Evolutionary conservation across 2,888 invertebrate genomes (phyloP).

Genomic region (Actias luna): DNA sequence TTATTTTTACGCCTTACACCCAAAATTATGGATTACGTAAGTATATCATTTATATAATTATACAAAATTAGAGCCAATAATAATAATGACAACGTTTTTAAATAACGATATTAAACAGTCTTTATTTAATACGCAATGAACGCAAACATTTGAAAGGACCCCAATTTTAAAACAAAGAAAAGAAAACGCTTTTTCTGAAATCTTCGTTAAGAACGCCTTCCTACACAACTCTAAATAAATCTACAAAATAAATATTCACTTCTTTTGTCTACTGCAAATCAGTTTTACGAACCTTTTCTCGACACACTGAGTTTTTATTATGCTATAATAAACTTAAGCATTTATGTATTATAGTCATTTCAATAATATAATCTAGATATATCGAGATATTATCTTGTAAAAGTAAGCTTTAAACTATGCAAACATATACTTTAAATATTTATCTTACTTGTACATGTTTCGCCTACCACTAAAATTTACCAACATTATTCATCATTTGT

Average conservation of each 20-base stretch:
- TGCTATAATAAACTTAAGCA: not conserved
- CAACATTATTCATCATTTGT: not conserved
- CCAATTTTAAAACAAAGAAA: no score
- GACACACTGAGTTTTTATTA: not conserved
- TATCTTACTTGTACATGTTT: not conserved
- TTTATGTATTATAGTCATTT: not conserved
- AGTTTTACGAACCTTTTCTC: not conserved
- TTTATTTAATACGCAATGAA: not conserved
- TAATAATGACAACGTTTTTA: no score
- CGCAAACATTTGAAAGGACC: not conserved
- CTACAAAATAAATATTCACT: not conserved
- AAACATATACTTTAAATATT: not conserved
- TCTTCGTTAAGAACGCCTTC: not conserved
- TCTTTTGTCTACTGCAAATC: not conserved
- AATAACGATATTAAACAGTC: not conserved
- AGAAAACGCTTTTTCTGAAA: not conserved
- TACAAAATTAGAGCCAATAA: no score
- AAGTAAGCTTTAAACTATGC: not conserved
- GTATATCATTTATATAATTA: no score
- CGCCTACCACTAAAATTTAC: not conserved
- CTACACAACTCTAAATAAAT: not conserved
- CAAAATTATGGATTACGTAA: not conserved
- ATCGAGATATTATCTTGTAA: not conserved
- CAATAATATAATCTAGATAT: no score
- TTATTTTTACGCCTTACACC: not conserved